Evolutionary conservation across 2,113 vertebrate species (phyloP).

Genomic region (Nyctibius bracteatus): DNA sequence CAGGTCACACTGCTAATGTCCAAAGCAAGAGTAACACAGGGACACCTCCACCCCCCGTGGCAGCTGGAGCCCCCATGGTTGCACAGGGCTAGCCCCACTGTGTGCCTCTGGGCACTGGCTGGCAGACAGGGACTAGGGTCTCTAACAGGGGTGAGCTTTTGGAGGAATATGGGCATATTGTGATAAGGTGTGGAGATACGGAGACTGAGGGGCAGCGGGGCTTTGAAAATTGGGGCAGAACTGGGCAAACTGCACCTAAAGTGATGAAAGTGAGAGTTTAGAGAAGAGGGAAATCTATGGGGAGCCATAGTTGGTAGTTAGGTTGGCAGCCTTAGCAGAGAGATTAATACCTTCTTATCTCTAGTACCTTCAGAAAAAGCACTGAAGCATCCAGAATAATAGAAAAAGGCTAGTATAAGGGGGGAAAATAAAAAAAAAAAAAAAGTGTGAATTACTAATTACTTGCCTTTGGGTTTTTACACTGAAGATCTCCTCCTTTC

Average conservation of each 20-base stretch:
- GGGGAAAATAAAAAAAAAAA: background rate
- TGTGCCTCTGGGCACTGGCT: background rate
- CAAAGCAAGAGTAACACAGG: rapidly evolving
- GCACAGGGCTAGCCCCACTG: rapidly evolving
- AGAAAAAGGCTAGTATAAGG: background rate
- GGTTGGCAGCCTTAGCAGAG: background rate
- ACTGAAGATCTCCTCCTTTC: background rate
- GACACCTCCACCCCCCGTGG: background rate
- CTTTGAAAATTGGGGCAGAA: background rate
- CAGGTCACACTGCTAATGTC: background rate
- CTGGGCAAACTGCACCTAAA: background rate
- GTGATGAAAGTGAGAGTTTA: background rate
- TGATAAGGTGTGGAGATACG: background rate
- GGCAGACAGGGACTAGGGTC: background rate
- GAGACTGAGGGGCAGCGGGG: too few relatives aligned
- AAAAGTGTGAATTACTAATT: background rate
- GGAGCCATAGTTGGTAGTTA: background rate
- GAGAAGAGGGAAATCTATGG: background rate
- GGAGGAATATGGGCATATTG: background rate
- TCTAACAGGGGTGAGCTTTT: background rate
- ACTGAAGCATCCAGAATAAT: background rate
- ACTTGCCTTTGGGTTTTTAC: background rate
- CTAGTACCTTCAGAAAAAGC: background rate
- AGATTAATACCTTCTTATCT: background rate
- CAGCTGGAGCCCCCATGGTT: rapidly evolving